phyloP scores from a whole-genome alignment of 2,113 vertebrate species.

The Sinocyclocheilus maitianheensis region DNA sequence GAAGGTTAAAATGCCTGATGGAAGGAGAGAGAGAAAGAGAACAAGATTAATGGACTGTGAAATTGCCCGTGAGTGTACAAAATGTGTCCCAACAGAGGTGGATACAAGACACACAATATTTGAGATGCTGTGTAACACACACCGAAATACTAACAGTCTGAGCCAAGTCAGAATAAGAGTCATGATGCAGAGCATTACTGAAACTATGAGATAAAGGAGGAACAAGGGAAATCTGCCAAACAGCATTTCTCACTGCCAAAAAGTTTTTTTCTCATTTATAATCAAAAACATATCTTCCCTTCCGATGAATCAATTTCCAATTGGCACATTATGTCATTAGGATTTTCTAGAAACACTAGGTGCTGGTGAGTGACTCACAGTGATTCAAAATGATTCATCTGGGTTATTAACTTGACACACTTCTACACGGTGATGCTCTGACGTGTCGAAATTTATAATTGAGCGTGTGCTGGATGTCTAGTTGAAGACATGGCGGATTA shows the following conservation, averaged over 20 bases:
- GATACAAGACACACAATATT: neutral
- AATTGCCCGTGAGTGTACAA: neutral
- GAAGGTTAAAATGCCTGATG: conserved; percentile 89
- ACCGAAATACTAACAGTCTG: neutral
- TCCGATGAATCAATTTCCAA: conserved; percentile 3
- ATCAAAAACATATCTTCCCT: neutral
- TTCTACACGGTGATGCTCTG: neutral
- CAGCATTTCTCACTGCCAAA: neutral
- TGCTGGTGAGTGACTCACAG: neutral
- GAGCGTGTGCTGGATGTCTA: neutral
- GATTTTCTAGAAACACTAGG: neutral
- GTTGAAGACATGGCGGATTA: neutral
- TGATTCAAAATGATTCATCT: neutral
- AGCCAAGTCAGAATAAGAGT: neutral
- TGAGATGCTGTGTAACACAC: neutral
- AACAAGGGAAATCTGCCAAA: neutral
- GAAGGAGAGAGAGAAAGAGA: conserved; percentile 21
- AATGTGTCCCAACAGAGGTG: neutral
- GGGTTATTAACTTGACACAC: neutral
- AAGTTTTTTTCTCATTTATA: neutral
- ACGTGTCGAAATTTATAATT: neutral
- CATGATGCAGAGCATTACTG: neutral
- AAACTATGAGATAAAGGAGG: neutral
- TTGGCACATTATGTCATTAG: neutral
- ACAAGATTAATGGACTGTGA: neutral